phyloP scores from a whole-genome alignment of 2,113 vertebrate genomes.

The Stomatorhinus ivindoensis region DNA sequence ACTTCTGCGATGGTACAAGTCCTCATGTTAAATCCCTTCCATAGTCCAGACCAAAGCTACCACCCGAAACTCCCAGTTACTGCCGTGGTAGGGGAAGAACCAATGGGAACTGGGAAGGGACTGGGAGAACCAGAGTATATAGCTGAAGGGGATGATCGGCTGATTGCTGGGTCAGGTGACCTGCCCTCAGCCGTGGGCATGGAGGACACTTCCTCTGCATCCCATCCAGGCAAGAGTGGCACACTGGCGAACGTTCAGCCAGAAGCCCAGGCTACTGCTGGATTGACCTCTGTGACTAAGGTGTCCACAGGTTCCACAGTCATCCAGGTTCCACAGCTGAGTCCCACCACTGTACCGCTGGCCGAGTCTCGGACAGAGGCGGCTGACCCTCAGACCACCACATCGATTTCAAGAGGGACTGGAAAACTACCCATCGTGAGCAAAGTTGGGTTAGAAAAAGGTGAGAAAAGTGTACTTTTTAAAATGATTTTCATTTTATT shows the following conservation, averaged over 20 bases:
- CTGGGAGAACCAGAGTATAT: not conserved
- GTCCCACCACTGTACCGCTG: not conserved
- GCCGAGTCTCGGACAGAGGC: not conserved
- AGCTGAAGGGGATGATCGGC: not conserved
- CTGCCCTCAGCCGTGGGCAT: not conserved
- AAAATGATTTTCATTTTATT: not conserved
- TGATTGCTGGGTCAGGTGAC: not conserved
- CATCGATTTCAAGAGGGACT: not conserved
- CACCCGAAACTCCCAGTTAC: not conserved
- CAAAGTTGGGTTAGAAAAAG: constrained; percentile 14
- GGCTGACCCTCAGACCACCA: not conserved
- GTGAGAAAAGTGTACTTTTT: constrained; percentile 3
- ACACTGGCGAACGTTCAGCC: constrained; percentile 5
- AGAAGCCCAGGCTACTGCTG: constrained; percentile 18
- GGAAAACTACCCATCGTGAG: not conserved
- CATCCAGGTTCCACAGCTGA: not conserved
- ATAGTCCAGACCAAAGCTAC: not conserved
- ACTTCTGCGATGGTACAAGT: not conserved
- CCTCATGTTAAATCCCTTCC: not conserved
- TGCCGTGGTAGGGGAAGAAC: not conserved
- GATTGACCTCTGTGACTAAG: constrained; percentile 3
- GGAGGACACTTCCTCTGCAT: not conserved
- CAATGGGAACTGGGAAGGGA: not conserved
- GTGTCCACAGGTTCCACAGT: constrained; percentile 10
- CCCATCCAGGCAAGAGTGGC: not conserved